Base-by-base conservation (phyloP, 2,113 vertebrate species). In the Hippocampus abdominalis region DNA sequence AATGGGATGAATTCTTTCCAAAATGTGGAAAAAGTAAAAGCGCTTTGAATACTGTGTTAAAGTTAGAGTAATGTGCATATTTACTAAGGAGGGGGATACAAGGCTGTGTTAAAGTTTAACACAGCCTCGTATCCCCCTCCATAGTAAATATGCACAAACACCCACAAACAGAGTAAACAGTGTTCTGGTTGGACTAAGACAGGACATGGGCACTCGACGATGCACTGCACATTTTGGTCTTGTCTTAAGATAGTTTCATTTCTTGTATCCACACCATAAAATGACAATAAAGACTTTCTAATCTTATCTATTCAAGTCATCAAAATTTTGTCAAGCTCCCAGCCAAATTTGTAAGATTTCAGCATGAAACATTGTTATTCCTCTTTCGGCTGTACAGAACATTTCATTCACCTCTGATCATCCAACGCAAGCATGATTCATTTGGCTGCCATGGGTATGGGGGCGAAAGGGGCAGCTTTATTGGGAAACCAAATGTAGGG, bases 401-500 rank as follows among this genome's bases (percentile, higher is more conserved):
- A 49, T 68, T 76, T 68, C 20, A 69, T 60, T 76, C 61, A 64
- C 48, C 74, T 73, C 70, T 60, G 72, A 29, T 13, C 13, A 51
- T 20, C 15, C 18, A 56, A 69, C 18, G 16, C 39, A 63, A 48
- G 20, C 1, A 39, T 79, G 76, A 75, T 72, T 82, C 80, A 81
- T 60, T 64, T 79, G 54, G 39, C 16, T 42, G 67, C 78, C 75
- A 86, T 1, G 5, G 44, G 72, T 75, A 81, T 74, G 69, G 68
- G 40, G 54, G 81, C 75, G 5, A 78, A 78, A 40, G 36, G 49
- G 59, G 44, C n/a, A n/a, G 49, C 51, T 54, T 36, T 18, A 67
- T 42, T 18, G 21, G 68, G 67, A 81, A 73, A 51, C 68, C 29
- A 66, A 40, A 61, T 4, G 29, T 40, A 54, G 23, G 51, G 27